These are phyloP conservation scores for Cromileptes altivelis DNA, from an alignment of 2,113 vertebrate genomes.

Conservation along the genomic window DNA sequence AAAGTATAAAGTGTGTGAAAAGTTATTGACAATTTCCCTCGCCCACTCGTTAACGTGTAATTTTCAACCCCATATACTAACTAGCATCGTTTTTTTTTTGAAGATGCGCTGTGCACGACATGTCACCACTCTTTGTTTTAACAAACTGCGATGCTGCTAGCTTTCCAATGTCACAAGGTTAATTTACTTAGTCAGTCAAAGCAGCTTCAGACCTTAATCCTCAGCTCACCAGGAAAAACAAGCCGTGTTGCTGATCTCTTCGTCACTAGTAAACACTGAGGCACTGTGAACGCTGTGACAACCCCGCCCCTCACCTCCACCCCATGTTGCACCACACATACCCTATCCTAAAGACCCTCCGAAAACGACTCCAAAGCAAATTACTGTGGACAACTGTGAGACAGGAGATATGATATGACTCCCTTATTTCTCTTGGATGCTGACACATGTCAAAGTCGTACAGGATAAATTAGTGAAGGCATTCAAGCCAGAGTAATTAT, in stretches of 20 bases:
- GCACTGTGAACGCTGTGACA: constrained; percentile 54
- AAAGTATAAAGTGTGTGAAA: background rate
- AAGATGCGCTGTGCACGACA: background rate
- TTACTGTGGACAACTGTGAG: constrained; percentile 50
- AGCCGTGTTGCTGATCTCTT: constrained; percentile 58
- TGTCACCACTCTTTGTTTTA: constrained; percentile 63
- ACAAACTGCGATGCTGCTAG: constrained; percentile 46
- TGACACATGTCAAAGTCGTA: constrained; percentile 51
- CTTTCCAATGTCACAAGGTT: constrained; percentile 77
- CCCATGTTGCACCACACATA: constrained; percentile 47
- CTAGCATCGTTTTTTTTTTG: background rate
- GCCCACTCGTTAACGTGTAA: constrained; percentile 1
- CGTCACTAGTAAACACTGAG: constrained; percentile 69
- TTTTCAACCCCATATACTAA: background rate
- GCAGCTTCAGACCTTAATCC: constrained; percentile 78
- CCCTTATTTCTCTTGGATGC: constrained; percentile 65
- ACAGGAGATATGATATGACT: constrained; percentile 50
- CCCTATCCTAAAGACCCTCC: constrained; percentile 38
- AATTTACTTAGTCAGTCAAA: constrained; percentile 82
- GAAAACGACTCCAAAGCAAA: constrained; percentile 38
- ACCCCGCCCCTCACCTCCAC: constrained; percentile 47
- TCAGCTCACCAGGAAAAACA: constrained; percentile 74
- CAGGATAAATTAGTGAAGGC: constrained; percentile 54
- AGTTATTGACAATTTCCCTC: background rate
- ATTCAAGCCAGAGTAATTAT: constrained; percentile 67